Evolutionary conservation across 64 coral and sea anemone genomes (phyloP), one percentile per base, ranked within the genome.

Genomic region (Cladopsammia gracilis): DNA sequence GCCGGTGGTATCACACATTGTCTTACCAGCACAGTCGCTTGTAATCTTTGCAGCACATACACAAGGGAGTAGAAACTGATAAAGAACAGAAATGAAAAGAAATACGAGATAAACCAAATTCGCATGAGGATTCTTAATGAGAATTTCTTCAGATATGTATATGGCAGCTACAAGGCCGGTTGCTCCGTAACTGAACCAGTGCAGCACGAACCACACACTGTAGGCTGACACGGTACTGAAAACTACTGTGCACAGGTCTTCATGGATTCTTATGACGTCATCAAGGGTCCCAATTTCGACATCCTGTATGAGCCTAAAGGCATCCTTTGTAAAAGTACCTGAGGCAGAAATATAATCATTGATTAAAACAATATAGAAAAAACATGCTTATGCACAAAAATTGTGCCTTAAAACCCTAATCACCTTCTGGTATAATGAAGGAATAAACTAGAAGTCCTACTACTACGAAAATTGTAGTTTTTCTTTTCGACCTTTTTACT

Each of bases 201-300:
- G 48, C 74, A 76, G 20, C 48, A 76, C 74, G 19, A 76, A 76
- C 74, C 74, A 76, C 4, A 76, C 74, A 18, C 19, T 76, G 48
- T 54, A 76, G 42, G 74, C 74, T 76, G 74, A 76, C 7, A 76
- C 74, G n/a, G 74, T 76, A 22, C 50, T 53, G 15, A 51, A 51
- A 51, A 76, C 74, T 48, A 76, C 48, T 76, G 45, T 76, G 46
- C 74, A 76, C 16, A 76, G n/a, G 7, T 76, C 18, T 50, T 53
- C 74, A n/a, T 76, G 74, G 46, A 76, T 25, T 54, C 48, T 76
- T n/a, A 76, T 76, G 74, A 76, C 19, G 19, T 76, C 74, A 76
- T 76, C 74, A 15, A 76, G 74, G 19, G 5, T 19, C n/a, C 74
- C 74, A 44, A 0, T 53, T 23, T 52, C 5, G 2, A 52, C 8